phyloP scores from a whole-genome alignment of 2,113 vertebrate genomes.

The Dolichallabes microphthalmus region DNA sequence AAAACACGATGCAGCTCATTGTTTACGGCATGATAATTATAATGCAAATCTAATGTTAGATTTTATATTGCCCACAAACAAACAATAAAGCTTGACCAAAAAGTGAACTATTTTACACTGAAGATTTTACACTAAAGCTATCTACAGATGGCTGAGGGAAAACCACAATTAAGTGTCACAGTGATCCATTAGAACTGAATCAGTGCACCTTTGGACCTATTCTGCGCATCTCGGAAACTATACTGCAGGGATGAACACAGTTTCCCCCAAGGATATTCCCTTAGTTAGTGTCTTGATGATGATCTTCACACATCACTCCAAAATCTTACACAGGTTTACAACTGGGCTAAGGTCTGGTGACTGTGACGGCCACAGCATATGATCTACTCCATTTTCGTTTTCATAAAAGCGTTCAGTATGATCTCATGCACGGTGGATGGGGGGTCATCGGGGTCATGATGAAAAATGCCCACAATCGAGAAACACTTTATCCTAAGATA shows the following conservation, averaged over 20 bases:
- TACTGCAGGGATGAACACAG: background rate
- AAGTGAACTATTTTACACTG: background rate
- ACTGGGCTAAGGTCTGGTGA: background rate
- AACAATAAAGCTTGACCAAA: background rate
- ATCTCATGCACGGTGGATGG: background rate
- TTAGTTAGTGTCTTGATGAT: background rate
- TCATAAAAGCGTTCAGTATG: background rate
- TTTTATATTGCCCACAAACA: background rate
- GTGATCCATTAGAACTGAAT: background rate
- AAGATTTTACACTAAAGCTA: background rate
- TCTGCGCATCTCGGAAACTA: background rate
- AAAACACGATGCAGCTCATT: slow-evolving; percentile 30
- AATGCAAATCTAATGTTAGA: slow-evolving; percentile 19
- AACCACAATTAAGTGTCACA: background rate
- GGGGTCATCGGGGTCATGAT: background rate
- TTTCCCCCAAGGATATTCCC: background rate
- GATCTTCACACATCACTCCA: background rate
- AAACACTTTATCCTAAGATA: background rate
- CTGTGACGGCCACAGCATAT: background rate
- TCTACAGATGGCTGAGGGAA: background rate
- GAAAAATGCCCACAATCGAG: background rate
- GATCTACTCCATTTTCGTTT: background rate
- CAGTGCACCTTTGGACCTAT: background rate
- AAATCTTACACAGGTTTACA: background rate
- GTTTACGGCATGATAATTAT: slow-evolving; percentile 25